Conservation (phyloP, 2,797 vertebrate species). For the Acanthiza pusilla region DNA sequence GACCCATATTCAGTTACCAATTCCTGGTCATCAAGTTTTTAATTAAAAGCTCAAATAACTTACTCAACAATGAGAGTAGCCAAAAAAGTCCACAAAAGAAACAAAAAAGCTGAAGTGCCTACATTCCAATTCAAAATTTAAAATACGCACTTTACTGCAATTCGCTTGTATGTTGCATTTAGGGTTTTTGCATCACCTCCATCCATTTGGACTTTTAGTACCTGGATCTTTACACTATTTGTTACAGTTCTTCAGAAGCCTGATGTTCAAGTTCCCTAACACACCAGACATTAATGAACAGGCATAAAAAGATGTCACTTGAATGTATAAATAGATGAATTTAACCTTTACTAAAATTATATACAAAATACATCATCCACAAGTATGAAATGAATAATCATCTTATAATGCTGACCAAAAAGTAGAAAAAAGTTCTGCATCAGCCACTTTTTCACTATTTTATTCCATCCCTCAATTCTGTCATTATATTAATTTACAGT, state of each 20-base stretch:
- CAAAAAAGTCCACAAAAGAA: not conserved
- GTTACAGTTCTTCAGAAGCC: not conserved
- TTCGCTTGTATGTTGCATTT: not conserved
- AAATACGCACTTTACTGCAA: not conserved
- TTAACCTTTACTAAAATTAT: not conserved
- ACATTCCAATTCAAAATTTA: not conserved
- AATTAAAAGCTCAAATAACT: not conserved
- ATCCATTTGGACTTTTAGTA: not conserved
- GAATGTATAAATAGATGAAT: not conserved
- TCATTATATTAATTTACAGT: not conserved
- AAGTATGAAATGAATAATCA: not conserved
- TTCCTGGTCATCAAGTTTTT: not conserved
- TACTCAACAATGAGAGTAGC: not conserved
- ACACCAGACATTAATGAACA: fast-evolving
- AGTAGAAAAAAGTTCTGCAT: not conserved
- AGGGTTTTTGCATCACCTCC: not conserved
- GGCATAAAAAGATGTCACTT: not conserved
- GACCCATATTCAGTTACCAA: not conserved
- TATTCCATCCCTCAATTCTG: not conserved
- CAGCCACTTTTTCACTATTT: not conserved
- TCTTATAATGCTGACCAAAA: not conserved
- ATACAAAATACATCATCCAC: not conserved
- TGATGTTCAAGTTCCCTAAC: not conserved
- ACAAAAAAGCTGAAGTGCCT: not conserved
- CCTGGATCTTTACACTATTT: not conserved